Percentiles rank a stretch among this genome's conserved stretches.
Conservation (phyloP, 2,888 invertebrate species). For the Nasonovia ribisnigri region DNA sequence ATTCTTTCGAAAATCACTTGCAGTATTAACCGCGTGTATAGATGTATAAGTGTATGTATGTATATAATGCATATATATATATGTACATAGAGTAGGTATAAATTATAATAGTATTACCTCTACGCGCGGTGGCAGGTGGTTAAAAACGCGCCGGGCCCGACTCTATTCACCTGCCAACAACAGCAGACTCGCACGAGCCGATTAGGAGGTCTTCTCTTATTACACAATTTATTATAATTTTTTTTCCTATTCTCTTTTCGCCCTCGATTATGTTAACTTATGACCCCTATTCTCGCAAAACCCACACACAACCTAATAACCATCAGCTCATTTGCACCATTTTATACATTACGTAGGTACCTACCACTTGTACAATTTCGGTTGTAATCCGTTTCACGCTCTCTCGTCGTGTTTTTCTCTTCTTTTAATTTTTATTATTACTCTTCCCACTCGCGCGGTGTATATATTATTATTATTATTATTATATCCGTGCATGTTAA, state of each 20-base stretch:
- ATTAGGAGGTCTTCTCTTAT: constrained; percentile 39
- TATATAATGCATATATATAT: background rate
- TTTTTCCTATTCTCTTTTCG: constrained; percentile 7
- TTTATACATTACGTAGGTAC: background rate
- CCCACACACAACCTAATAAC: background rate
- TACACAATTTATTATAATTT: constrained; percentile 53
- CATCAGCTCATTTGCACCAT: background rate
- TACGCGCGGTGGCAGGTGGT: constrained; percentile 46
- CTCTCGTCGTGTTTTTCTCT: background rate
- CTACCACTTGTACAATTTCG: background rate
- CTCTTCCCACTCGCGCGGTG: background rate
- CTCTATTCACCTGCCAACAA: constrained; percentile 50
- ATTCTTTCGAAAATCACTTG: constrained; percentile 54
- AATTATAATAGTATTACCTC: constrained; percentile 16
- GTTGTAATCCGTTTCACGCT: background rate
- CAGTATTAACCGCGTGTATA: constrained; percentile 27
- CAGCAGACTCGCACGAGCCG: constrained; percentile 46
- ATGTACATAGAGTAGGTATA: background rate
- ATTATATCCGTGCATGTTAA: background rate
- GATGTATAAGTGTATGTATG: background rate
- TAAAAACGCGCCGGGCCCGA: constrained; percentile 15
- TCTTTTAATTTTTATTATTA: constrained; percentile 11
- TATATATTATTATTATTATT: background rate
- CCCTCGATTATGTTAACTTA: constrained; percentile 19
- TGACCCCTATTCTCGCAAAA: constrained; percentile 25